Percentiles rank a stretch among this genome's conserved stretches.
phyloP scores from a whole-genome alignment of 2,797 vertebrate genomes.

The Clarias platycephalus region DNA sequence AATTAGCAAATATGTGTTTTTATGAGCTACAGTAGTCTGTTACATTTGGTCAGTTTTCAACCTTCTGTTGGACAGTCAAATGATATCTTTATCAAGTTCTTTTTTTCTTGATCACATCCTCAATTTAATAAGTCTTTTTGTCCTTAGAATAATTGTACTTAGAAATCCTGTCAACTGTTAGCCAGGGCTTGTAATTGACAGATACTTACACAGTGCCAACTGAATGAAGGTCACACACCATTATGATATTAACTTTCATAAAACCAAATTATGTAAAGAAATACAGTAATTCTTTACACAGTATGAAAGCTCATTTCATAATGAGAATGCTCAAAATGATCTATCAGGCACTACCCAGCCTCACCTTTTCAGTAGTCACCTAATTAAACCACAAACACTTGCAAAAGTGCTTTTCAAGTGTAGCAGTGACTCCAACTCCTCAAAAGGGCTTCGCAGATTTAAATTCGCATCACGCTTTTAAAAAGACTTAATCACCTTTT shows the following conservation, averaged over 20 bases:
- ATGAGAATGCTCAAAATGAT: constrained; percentile 50
- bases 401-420: constrained; percentile 52
- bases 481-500: constrained; percentile 76
- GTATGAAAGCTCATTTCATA: constrained; percentile 41
- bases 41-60: constrained; percentile 5
- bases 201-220: not conserved
- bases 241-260: constrained; percentile 31
- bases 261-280: constrained; percentile 37
- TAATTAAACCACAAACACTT: constrained; percentile 55
- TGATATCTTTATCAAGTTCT: not conserved
- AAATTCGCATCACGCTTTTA: constrained; percentile 63
- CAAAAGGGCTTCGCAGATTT: constrained; percentile 60
- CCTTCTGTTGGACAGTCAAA: not conserved
- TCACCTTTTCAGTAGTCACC: constrained; percentile 44
- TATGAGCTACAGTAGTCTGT: constrained; percentile 6
- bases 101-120: not conserved
- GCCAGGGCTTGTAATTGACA: not conserved
- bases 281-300: constrained; percentile 25
- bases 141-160: constrained; percentile 6
- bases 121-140: not conserved
- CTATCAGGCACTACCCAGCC: constrained; percentile 36
- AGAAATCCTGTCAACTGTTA: not conserved
- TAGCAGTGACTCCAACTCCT: constrained; percentile 45
- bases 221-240: constrained; percentile 36
- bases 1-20: not conserved